Evolutionary conservation across 2,797 vertebrate genomes (phyloP), one percentile per base, ranked within the genome.

Genomic region (Dromococcyx pavoninus): DNA sequence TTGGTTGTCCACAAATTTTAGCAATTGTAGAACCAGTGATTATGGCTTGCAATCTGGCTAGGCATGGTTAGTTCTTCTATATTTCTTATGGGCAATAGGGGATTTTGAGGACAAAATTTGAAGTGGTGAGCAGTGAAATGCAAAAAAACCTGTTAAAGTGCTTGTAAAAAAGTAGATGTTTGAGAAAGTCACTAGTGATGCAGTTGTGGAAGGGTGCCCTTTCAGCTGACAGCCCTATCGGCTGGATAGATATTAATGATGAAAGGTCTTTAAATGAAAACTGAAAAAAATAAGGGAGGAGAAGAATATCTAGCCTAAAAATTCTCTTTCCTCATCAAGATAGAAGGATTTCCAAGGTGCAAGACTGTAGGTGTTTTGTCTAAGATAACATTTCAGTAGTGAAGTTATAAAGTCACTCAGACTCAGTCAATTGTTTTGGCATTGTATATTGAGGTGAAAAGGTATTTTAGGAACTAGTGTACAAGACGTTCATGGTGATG

Each of bases 121-220:
- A 86, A 88, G 77, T 67, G 4, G 2, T 28, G 11, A 77, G 50
- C 75, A 92, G 41, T 86, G 78, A 88, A 93, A 74, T 74, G 69
- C 3, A 35, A 85, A 85, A 33, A 86, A 69, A 48, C 62, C 62
- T 1, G n/a, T 78, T 61, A 23, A 57, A 70, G 21, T 60, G 30
- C 46, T 88, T 92, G 81, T 77, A 69, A 75, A 80, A 91, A 76
- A 95, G 80, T 58, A 77, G 69, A 50, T 86, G 33, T 80, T 88
- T 92, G 79, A 69, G 53, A 32, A 65, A 57, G 54, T 69, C 77
- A n/a, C 58, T 81, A 24, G 37, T 23, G 17, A 37, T 88, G 41
- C 32, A 57, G 46, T 61, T 46, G 72, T 74, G 51, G 53, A 95
- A 95, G 57, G 50, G 65, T 65, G 69, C 71, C 85, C 91, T 92